phyloP scores from a whole-genome alignment of 2,888 invertebrate species.

The Stenodema calcarata region DNA sequence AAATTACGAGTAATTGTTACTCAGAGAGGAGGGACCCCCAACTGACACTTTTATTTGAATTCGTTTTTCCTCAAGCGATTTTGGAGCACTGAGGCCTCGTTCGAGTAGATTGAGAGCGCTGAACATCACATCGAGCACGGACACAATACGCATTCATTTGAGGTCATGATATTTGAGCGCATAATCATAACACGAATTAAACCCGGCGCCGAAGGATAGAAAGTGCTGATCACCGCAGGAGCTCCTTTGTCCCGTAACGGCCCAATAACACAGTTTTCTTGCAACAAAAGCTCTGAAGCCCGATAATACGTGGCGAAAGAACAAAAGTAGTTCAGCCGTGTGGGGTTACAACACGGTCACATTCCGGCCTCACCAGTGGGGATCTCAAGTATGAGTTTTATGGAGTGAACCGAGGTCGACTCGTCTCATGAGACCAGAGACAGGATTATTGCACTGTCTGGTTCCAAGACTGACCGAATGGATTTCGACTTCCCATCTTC shows the following conservation, averaged over 20 bases:
- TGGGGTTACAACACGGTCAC: background rate
- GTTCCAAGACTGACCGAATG: background rate
- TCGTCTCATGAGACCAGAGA: background rate
- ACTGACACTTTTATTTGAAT: too few species aligned
- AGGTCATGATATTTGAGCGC: background rate
- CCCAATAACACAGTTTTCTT: conserved; percentile 34
- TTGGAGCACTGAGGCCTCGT: too few species aligned
- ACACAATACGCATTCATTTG: background rate
- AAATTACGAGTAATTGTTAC: too few species aligned
- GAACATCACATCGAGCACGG: too few species aligned
- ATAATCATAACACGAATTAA: background rate
- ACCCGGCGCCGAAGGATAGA: background rate
- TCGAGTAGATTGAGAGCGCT: too few species aligned
- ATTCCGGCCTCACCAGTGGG: conserved; percentile 3
- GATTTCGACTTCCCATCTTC: too few species aligned
- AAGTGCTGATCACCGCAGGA: conserved; percentile 18
- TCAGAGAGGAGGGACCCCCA: too few species aligned
- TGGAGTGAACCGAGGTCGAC: background rate
- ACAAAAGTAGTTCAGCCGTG: conserved; percentile 9
- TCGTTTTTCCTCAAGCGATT: too few species aligned
- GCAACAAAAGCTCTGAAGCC: background rate
- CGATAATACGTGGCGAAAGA: conserved; percentile 20
- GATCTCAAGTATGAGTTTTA: conserved; percentile 12
- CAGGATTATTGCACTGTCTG: background rate
- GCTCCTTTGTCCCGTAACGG: conserved; percentile 12